A percentile compares a stretch with the other conserved stretches of the same genome.
Evolutionary conservation across 2,888 invertebrate genomes (phyloP).

Genomic region (Drosophila conformis): DNA sequence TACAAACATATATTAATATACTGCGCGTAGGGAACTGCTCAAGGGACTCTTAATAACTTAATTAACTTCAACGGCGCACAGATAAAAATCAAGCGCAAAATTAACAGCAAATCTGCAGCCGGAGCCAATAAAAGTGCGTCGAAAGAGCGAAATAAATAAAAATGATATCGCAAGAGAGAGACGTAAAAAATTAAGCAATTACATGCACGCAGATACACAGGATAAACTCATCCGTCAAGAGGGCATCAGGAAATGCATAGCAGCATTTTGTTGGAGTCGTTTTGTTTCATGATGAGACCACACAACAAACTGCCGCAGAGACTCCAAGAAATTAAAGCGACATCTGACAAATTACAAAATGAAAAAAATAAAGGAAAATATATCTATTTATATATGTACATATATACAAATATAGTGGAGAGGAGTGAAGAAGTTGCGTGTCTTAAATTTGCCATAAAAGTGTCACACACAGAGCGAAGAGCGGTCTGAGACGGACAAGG

Average conservation of each 20-base stretch:
- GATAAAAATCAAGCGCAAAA: constrained; percentile 75
- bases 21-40: constrained; percentile 30
- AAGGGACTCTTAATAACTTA: constrained; percentile 72
- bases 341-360: constrained; percentile 64
- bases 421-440: constrained; percentile 67
- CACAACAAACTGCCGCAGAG: constrained; percentile 3
- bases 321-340: constrained; percentile 64
- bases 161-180: constrained; percentile 42
- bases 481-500: constrained; percentile 51
- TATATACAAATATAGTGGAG: background rate
- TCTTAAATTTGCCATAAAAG: constrained; percentile 81
- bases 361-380: constrained; percentile 16
- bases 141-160: constrained; percentile 46
- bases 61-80: constrained; percentile 61
- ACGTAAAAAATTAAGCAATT: constrained; percentile 71
- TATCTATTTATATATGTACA: background rate
- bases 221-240: constrained; percentile 20
- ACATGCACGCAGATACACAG: constrained; percentile 58
- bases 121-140: constrained; percentile 50
- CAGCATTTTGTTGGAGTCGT: constrained; percentile 68
- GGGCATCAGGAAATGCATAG: constrained; percentile 67
- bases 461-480: constrained; percentile 60
- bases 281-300: constrained; percentile 55
- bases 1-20: constrained; percentile 42
- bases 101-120: constrained; percentile 60